Evolutionary conservation across 1,140 invertebrate genomes (phyloP).

Genomic region (Parapsyche elsis): DNA sequence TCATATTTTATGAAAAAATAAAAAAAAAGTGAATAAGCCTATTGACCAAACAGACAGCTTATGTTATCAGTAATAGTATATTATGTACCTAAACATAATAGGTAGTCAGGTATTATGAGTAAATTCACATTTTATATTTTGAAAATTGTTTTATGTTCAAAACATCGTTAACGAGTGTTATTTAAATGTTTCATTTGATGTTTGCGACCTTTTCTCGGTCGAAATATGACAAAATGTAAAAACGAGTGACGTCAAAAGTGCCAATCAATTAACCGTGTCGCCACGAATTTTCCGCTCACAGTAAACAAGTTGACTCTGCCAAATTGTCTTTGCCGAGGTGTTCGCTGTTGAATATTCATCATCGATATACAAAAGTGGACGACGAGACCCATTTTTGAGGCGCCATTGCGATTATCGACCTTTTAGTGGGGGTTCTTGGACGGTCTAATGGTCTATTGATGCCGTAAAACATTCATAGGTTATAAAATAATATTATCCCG

Average conservation of each 20-base stretch:
- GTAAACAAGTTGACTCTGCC: not conserved
- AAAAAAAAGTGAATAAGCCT: not conserved
- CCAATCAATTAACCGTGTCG: conserved; percentile 16
- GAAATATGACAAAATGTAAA: not conserved
- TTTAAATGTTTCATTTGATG: not conserved
- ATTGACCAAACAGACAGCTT: too few relatives aligned
- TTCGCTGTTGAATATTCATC: conserved; percentile 10
- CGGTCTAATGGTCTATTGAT: not conserved
- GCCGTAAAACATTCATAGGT: conserved; percentile 16
- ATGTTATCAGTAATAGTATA: too few relatives aligned
- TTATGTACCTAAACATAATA: too few relatives aligned
- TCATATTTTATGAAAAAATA: not conserved
- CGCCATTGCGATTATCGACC: conserved; percentile 18
- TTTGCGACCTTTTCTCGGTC: not conserved
- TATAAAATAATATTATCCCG: conserved; percentile 29
- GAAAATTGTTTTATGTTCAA: not conserved
- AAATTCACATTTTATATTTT: too few relatives aligned
- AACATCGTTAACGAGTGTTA: not conserved
- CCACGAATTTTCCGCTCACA: not conserved
- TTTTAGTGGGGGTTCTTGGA: not conserved
- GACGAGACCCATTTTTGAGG: not conserved
- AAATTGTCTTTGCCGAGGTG: not conserved
- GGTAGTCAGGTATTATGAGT: too few relatives aligned
- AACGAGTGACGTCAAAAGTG: not conserved
- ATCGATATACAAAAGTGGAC: not conserved